Evolutionary conservation across 2,797 vertebrate genomes (phyloP).

Genomic region (Lepilemur ruficaudatus): DNA sequence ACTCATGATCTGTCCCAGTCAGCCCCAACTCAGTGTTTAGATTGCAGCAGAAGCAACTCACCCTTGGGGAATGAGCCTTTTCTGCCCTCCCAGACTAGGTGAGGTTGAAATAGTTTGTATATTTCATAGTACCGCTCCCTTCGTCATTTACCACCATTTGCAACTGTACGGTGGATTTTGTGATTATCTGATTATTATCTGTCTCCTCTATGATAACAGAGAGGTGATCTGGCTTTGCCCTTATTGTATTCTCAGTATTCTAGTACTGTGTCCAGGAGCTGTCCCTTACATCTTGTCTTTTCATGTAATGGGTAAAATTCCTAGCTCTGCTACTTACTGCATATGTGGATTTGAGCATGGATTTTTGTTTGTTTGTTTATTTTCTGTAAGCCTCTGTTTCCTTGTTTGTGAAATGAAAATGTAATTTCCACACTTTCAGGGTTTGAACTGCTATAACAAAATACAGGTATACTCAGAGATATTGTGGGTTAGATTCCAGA

Average conservation of each 20-base stretch:
- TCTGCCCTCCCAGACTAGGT: not conserved
- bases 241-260: not conserved
- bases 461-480: not conserved
- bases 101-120: not conserved
- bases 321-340: not conserved
- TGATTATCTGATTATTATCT: not conserved
- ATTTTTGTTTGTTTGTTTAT: not conserved
- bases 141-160: not conserved
- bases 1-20: not conserved
- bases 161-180: not conserved
- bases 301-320: not conserved
- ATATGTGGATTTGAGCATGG: not conserved
- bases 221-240: too few relatives aligned
- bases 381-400: not conserved
- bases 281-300: not conserved
- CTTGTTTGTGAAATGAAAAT: not conserved
- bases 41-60: not conserved
- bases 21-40: not conserved
- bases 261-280: not conserved
- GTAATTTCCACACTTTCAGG: not conserved
- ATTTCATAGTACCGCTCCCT: accelerated
- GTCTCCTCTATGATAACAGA: not conserved
- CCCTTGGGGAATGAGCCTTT: not conserved
- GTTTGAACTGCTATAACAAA: not conserved
- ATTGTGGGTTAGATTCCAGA: not conserved